A percentile compares a stretch with the other conserved stretches of the same genome.
Evolutionary conservation across 2,113 vertebrate species (phyloP).

Genomic region (Corythornis madagascariensis): DNA sequence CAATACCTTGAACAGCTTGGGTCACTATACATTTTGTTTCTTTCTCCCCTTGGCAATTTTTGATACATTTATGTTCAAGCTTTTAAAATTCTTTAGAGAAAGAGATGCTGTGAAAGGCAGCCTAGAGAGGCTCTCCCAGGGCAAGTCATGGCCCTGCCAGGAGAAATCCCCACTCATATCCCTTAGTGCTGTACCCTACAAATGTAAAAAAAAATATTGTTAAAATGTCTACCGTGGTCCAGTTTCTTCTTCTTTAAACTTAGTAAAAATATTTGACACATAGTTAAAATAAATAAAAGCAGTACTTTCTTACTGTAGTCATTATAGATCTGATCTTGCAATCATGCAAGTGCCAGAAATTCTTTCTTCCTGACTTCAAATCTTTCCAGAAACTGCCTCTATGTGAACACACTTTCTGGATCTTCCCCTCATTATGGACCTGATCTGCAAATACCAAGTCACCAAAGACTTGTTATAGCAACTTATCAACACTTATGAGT

Average conservation of each 20-base stretch:
- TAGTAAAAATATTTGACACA: background rate
- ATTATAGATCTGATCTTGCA: background rate
- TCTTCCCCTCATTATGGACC: background rate
- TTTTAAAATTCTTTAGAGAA: background rate
- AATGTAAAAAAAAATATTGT: background rate
- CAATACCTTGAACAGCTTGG: background rate
- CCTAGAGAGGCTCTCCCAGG: background rate
- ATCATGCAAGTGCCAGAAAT: background rate
- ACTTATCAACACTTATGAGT: background rate
- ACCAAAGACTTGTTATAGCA: background rate
- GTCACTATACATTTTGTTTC: background rate
- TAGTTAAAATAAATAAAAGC: background rate
- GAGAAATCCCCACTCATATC: background rate
- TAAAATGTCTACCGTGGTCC: background rate
- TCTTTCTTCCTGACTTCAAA: slow-evolving; percentile 28
- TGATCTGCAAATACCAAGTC: slow-evolving; percentile 6
- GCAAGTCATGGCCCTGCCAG: background rate
- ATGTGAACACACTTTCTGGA: background rate
- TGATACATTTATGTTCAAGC: rapidly evolving
- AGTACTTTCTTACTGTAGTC: background rate
- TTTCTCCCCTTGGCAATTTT: background rate
- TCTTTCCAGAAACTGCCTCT: background rate
- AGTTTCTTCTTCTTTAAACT: background rate
- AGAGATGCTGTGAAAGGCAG: background rate
- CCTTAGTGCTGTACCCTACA: background rate